Evolutionary conservation across 1,140 invertebrate species (phyloP), one percentile per base, ranked within the genome.

Genomic region (Camponotus vicinus): DNA sequence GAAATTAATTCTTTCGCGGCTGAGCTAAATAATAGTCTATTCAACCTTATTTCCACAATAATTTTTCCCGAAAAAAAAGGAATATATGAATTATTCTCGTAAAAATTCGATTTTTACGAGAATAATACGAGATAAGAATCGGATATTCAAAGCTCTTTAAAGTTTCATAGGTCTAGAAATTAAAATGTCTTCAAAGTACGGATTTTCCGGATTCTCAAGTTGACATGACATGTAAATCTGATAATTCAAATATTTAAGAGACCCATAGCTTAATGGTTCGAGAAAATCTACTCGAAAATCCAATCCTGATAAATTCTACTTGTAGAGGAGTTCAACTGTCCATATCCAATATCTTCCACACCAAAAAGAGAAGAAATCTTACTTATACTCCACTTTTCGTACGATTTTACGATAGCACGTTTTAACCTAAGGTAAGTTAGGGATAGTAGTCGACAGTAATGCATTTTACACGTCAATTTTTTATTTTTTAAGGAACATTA

Each of bases 401-500:
- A 83, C 73, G 76, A 88, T 91, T 92, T 90, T 92, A 89, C 69
- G 57, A 64, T 86, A 90, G 63, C 71, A 84, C 61, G 49, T 76
- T 90, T 82, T 64, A 87, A 83, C 37, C 0, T 67, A 85, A 59
- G 4, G 37, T 55, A 52, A 75, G 45, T 40, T 55, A 88, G 55
- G 11, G 42, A 61, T 21, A 42, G 57, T 21, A 37, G 71, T 6
- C 37, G 71, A 49, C 4, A 52, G 15, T 52, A 18, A 52, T 52
- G 37, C 59, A 21, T 88, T 89, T 91, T 87, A 91, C 66, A 40
- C 64, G 70, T 64, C 67, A 75, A 89, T 82, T 88, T 88, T 90
- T 90, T 75, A 86, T n/a, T 90, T 86, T 64, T 61, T 88, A 49
- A 49, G 70, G 32, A 66, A 73, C 7, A 15, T 42, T 82, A 73